These are phyloP conservation scores for Laterallus jamaicensis DNA, from an alignment of 2,113 vertebrate genomes.

Conservation along the genomic window DNA sequence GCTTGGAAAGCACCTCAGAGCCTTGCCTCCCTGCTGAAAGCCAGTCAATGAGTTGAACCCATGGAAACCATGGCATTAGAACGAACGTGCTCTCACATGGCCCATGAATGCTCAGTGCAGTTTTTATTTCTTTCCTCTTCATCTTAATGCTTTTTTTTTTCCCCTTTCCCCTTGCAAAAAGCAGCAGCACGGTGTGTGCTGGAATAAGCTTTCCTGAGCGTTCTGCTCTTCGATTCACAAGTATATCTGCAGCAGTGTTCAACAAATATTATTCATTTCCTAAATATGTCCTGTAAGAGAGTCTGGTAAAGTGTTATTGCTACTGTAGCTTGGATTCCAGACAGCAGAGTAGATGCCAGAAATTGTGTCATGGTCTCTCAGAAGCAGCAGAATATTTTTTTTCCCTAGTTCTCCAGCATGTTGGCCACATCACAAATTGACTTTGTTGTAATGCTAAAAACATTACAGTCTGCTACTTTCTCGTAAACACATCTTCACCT, in stretches of 20 bases:
- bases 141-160: background rate
- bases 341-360: conserved; percentile 23
- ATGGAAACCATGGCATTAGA: background rate
- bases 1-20: background rate
- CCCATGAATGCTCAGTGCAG: background rate
- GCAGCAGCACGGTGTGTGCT: background rate
- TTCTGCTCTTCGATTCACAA: background rate
- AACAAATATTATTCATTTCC: conserved; percentile 31
- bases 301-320: conserved; percentile 41
- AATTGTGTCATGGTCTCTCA: conserved; percentile 44
- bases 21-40: background rate
- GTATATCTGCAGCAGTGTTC: background rate
- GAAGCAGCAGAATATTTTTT: background rate
- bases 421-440: background rate
- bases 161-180: background rate
- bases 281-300: conserved; percentile 7
- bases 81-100: background rate
- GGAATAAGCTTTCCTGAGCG: background rate
- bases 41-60: background rate
- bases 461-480: conserved; percentile 17
- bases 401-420: background rate
- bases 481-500: conserved; percentile 27
- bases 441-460: conserved; percentile 29
- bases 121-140: background rate
- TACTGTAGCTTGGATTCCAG: conserved; percentile 33